Evolutionary conservation across 2,113 vertebrate species (phyloP), one percentile per base, ranked within the genome.

Genomic region (Prochilodus magdalenae): DNA sequence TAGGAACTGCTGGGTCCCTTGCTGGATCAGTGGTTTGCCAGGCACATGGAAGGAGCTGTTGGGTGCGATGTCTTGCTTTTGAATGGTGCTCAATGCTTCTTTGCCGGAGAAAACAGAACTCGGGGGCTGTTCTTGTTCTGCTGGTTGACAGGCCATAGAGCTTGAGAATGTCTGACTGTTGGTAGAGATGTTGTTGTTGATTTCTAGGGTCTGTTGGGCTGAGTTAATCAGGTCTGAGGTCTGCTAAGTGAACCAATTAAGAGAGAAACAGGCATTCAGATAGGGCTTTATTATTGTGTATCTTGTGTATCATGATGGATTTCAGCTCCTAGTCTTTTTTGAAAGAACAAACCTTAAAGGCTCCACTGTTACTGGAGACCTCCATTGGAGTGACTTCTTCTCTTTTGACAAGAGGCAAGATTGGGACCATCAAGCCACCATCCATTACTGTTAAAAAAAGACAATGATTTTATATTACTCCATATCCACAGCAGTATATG

Each of bases 341-440:
- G 1, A 22, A 44, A 70, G 5, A 44, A 92, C 96, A 96, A 77
- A 95, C 79, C 12, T 91, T 84, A 65, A 95, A 92, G 47, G 94
- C 89, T 83, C 93, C 90, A 36, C 96, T 93, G 86, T 96, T 96
- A 86, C 94, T 94, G 80, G 95, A 96, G 83, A 99, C 95, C 90
- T 98, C 98, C 98, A 99, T 99, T 30, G 97, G 97, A 89, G 96
- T 96, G 85, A 96, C 93, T 62, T 98, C 96, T 92, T 99, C 97
- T 79, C 93, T 96, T 91, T 99, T 99, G 84, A 99, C 95, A 90
- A 95, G 94, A 75, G 94, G 92, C 89, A 97, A 93, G 75, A 97
- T 92, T 0, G 96, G 94, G 87, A 96, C 93, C 88, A 97, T 95
- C 93, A 97, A 93, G 87, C 94, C 90, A 93, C 90, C 92, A 89